Base-by-base conservation (phyloP, 1,140 invertebrate genomes). In the Bombyx mandarina region DNA sequence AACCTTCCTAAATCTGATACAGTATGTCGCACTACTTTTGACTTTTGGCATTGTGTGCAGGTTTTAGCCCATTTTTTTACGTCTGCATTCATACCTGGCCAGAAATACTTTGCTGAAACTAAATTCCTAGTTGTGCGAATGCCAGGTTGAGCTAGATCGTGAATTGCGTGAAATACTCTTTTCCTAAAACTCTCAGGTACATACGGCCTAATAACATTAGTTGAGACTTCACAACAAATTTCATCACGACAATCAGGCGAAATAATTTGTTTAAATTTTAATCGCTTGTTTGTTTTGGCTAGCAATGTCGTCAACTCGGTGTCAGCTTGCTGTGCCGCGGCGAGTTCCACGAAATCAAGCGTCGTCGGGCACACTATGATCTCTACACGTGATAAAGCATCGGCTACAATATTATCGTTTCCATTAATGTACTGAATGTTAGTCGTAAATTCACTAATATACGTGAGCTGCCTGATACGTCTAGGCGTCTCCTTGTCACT, bases 391-490 rank as follows among this genome's bases (percentile, higher is more conserved):
- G 59, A 61, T 56, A 61, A 22, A 7, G 50, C 45, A 43, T 61
- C 59, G 1, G 59, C 59, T 8, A 57, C 55, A 18, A 48, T 6
- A 43, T 61, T 61, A 35, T 61, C 54, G 6, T 46, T 18, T 4
- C 59, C 54, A 7, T 12, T 44, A 6, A 61, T 44, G 18, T 57
- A 56, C 7, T 54, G 18, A n/a, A 61, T 60, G 18, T 61, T 54
- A 8, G 42, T 54, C 7, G 59, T 57, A 35, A 61, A 61, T 10
- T 57, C 55, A 48, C 50, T 54, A 45, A 61, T 57, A 10, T 49
- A 61, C 5, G 48, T 1, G 3, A 61, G 45, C 6, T 61, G 59
- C 6, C 55, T 12, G 2, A n/a, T 45, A 3, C 55, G 45, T 43
- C 51, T 52, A 12, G 50, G 59, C 1, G 43, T 48, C 10, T 57